Evolutionary conservation across 2,797 vertebrate genomes (phyloP).

Genomic region (Glyptemys insculpta): DNA sequence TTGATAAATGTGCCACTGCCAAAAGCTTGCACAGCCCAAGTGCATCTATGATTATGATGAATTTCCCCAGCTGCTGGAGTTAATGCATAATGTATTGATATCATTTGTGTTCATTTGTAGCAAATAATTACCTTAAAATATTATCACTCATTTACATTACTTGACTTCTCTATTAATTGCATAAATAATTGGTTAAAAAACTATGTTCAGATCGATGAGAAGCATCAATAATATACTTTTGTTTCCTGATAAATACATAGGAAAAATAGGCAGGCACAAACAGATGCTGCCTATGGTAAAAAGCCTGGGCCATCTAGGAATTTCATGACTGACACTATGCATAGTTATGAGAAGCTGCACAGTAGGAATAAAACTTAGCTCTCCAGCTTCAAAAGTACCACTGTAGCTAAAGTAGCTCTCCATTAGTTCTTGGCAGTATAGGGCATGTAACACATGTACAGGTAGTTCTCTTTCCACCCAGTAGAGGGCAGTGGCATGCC

Average conservation of each 20-base stretch:
- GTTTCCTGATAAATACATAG: rapidly evolving
- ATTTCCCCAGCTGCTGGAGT: conserved; percentile 53
- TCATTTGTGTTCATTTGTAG: conserved; percentile 73
- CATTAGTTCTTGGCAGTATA: background rate
- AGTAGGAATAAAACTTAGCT: no score
- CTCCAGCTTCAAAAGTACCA: background rate
- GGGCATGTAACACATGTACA: background rate
- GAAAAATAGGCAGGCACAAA: background rate
- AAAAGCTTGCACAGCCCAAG: background rate
- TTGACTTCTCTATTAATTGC: conserved; percentile 74
- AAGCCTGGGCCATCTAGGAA: background rate
- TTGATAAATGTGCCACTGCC: background rate
- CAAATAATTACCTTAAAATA: conserved; percentile 65
- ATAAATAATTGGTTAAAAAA: conserved; percentile 54
- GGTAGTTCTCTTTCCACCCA: background rate
- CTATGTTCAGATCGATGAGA: background rate
- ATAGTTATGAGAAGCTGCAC: no score
- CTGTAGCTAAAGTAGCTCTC: background rate
- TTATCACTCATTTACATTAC: conserved; percentile 64
- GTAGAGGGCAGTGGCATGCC: background rate
- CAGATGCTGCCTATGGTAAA: background rate
- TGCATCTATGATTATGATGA: conserved; percentile 61
- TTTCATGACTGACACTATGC: background rate
- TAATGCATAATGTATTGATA: conserved; percentile 63
- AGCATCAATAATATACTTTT: background rate